Base-by-base conservation (phyloP, 2,888 invertebrate genomes). In the Eulithis prunata region DNA sequence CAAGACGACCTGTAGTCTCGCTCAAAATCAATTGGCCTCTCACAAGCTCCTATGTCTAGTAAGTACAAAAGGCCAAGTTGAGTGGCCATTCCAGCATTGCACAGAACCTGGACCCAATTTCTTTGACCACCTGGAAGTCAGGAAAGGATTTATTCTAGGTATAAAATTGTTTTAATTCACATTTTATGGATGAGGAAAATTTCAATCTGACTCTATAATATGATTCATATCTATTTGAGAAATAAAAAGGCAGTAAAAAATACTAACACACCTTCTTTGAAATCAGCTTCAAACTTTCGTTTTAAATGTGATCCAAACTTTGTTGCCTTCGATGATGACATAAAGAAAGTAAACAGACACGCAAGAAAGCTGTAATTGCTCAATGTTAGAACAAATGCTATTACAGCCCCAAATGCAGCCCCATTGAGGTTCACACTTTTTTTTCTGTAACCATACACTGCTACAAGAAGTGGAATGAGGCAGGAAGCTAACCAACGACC, bases 91-190 rank as follows among this genome's bases (percentile, higher is more conserved):
- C 97, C 98, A 1, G 95, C 96, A 90, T 98, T 98, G 82, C 98
- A 98, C 0, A 98, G 84, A 6, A 98, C 98, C 88, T 98, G 98
- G 12, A 97, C 90, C 98, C 98, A 98, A 83, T 96, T 97, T 69
- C 98, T 94, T 84, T 97, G 96, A 0, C 97, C 97, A 77, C 97
- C 97, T 95, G 68, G 71, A 60, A 70, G 58, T 12, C 10, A 28
- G 21, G 21, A 21, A 32, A 7, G 41, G 10, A 41, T 41, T 41
- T 41, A 41, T 41, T 41, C 5, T 32, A 32, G 32, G 32, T 32
- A 41, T 41, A 8, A 8, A 41, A 10, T 41, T 2, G 8, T 8
- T 41, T 41, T 13, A 51, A 59, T 13, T 21, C 3, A 59, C 32
- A 59, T 36, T 43, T 51, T 11, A 10, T 11, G 10, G 41, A 41